Evolutionary conservation across 2,888 invertebrate species (phyloP).

Genomic region (Alloscopus bannaensis): DNA sequence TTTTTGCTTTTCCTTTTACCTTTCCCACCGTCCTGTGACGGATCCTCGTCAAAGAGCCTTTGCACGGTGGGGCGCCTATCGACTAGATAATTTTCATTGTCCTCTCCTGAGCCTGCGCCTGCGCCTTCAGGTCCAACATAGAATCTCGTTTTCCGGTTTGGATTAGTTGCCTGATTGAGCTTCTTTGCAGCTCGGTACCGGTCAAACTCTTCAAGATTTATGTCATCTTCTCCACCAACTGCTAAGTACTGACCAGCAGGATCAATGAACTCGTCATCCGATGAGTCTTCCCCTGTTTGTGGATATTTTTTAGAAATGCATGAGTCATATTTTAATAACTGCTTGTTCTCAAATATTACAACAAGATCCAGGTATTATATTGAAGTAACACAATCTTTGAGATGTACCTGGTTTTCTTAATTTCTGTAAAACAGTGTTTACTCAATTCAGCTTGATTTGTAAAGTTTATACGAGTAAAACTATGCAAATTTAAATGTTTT

Average conservation of each 20-base stretch:
- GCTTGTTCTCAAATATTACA: too few relatives aligned
- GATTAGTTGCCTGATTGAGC: neutral
- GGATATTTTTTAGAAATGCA: neutral
- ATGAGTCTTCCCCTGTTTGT: slow-evolving; percentile 45
- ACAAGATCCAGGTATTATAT: too few relatives aligned
- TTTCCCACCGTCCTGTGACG: neutral
- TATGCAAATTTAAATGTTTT: too few relatives aligned
- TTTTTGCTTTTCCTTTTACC: neutral
- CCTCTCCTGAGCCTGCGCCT: neutral
- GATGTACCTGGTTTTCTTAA: slow-evolving; percentile 35
- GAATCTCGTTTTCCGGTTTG: slow-evolving; percentile 4
- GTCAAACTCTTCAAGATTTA: slow-evolving; percentile 38
- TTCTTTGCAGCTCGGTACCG: slow-evolving; percentile 35
- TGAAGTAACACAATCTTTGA: too few relatives aligned
- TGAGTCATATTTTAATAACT: neutral
- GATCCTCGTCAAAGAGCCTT: slow-evolving; percentile 8
- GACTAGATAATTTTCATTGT: neutral
- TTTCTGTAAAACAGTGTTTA: slow-evolving; percentile 7
- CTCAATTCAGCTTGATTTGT: too few relatives aligned
- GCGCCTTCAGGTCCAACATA: neutral
- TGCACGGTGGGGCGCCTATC: neutral
- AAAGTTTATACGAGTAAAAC: too few relatives aligned
- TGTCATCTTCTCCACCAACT: slow-evolving; percentile 32
- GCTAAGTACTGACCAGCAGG: slow-evolving; percentile 2
- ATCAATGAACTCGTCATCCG: slow-evolving; percentile 47